Evolutionary conservation across 2,113 vertebrate genomes (phyloP).

Genomic region (Isurus oxyrinchus): DNA sequence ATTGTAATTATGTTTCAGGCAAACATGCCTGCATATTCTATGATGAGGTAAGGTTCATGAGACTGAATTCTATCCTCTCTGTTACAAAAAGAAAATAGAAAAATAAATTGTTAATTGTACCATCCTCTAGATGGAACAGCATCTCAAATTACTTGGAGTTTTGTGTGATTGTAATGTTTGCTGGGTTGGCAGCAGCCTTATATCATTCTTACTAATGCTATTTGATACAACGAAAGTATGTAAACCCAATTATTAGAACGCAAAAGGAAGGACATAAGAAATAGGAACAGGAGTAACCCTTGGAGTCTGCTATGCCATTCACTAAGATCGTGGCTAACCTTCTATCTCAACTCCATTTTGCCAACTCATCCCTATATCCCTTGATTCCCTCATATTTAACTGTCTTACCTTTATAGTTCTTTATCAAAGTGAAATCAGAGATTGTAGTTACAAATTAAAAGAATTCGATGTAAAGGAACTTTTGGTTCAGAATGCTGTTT

Average conservation of each 20-base stretch:
- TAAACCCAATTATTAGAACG: neutral
- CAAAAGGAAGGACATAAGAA: neutral
- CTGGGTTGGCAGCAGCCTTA: neutral
- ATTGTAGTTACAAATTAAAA: neutral
- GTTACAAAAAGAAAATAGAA: neutral
- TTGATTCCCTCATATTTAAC: neutral
- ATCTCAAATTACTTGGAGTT: neutral
- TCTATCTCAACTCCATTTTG: neutral
- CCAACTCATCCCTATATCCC: neutral
- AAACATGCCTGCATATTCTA: constrained; percentile 98
- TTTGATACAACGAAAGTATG: neutral
- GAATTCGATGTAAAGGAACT: neutral
- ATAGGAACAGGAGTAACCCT: neutral
- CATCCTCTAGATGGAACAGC: neutral
- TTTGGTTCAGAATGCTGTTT: neutral
- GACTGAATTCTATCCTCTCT: neutral
- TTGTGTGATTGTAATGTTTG: neutral
- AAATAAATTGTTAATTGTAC: neutral
- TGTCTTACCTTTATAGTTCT: neutral
- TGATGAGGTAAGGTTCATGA: constrained; percentile 72
- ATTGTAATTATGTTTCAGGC: constrained; percentile 94
- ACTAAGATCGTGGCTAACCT: neutral
- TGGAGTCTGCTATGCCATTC: neutral
- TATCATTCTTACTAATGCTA: neutral
- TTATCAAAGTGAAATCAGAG: neutral